phyloP scores from a whole-genome alignment of 2,888 invertebrate species.

The Mesoligia furuncula region DNA sequence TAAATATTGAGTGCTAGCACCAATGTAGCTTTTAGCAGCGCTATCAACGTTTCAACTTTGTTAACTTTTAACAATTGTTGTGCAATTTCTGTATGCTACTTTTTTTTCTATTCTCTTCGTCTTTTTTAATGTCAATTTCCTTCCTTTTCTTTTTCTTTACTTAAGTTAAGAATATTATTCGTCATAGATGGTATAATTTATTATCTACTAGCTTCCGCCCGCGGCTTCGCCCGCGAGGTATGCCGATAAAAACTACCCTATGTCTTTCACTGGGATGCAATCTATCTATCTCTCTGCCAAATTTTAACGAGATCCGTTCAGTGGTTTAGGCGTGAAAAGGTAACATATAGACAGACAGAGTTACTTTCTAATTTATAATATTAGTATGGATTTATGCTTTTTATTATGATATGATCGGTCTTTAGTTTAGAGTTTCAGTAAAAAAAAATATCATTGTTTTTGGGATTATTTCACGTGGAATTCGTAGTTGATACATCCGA shows the following conservation, averaged over 20 bases:
- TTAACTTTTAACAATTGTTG: not conserved
- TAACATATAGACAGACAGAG: too few relatives aligned
- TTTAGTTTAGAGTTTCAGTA: not conserved
- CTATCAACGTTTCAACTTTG: not conserved
- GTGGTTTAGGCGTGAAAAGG: too few relatives aligned
- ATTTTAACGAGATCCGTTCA: too few relatives aligned
- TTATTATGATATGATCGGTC: too few relatives aligned
- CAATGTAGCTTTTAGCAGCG: not conserved
- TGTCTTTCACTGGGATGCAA: too few relatives aligned
- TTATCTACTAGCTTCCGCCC: too few relatives aligned
- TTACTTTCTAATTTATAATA: too few relatives aligned
- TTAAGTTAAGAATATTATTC: not conserved
- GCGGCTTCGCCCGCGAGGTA: too few relatives aligned
- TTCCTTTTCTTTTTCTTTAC: not conserved
- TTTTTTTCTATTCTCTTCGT: not conserved
- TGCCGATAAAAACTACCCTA: too few relatives aligned
- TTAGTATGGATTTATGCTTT: too few relatives aligned
- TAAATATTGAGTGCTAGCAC: slow-evolving; percentile 7
- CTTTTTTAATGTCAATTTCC: not conserved
- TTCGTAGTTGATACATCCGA: not conserved
- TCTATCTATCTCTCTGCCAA: too few relatives aligned
- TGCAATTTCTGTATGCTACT: not conserved
- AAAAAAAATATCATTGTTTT: not conserved
- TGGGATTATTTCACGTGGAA: not conserved
- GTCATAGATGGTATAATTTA: not conserved